A percentile compares a stretch with the other conserved stretches of the same genome.
Evolutionary conservation across 2,797 vertebrate genomes (phyloP).

Genomic region (Anolis apletophallus): DNA sequence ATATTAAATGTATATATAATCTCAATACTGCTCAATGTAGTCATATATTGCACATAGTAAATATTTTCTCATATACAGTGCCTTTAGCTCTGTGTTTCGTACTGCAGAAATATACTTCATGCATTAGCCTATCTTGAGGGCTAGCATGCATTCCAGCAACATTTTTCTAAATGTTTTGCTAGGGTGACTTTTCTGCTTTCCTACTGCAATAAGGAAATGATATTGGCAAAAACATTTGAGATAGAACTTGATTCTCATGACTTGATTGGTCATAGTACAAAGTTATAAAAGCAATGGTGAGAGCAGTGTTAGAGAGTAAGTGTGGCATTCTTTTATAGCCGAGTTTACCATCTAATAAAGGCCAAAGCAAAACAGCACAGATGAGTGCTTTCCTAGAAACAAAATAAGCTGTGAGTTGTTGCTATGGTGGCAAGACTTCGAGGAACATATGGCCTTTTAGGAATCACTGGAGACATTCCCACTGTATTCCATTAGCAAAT

Average conservation of each 20-base stretch:
- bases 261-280: neutral
- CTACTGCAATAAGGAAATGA: neutral
- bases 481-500: conserved; percentile 7
- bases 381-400: conserved; percentile 27
- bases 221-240: neutral
- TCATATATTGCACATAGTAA: neutral
- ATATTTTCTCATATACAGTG: neutral
- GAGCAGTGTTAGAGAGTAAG: neutral
- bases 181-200: neutral
- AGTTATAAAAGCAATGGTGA: neutral
- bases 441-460: conserved; percentile 40
- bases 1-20: neutral
- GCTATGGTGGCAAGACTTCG: conserved; percentile 28
- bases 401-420: conserved; percentile 12
- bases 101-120: too few species aligned
- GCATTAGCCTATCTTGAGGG: neutral
- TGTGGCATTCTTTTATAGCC: conserved; percentile 12
- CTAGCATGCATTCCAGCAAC: neutral
- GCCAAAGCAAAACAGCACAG: neutral
- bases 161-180: neutral
- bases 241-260: neutral
- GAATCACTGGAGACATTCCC: conserved; percentile 27
- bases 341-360: neutral
- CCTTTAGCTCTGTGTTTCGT: neutral
- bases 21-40: neutral